These are phyloP conservation scores for Sipha maydis DNA, from an alignment of 2,888 invertebrate species.

Conservation along the genomic window DNA sequence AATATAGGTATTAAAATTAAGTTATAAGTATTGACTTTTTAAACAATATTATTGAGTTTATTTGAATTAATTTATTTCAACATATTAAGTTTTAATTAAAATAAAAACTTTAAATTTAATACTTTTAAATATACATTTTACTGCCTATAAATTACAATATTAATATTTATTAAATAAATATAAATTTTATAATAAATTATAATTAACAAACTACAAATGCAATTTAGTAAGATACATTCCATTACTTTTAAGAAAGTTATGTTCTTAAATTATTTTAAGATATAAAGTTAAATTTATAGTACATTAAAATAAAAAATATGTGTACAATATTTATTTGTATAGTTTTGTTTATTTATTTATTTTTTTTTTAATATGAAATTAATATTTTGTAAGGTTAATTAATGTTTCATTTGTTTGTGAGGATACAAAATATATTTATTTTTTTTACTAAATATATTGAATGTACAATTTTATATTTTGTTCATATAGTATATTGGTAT, in stretches of 20 bases:
- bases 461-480: background rate
- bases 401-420: background rate
- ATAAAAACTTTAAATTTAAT: too few species aligned
- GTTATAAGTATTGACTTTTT: too few species aligned
- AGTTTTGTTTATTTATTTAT: background rate
- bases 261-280: background rate
- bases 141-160: background rate
- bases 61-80: too few species aligned
- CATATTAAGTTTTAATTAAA: too few species aligned
- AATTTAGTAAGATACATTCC: background rate
- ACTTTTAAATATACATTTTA: background rate
- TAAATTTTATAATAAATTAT: background rate
- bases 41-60: too few species aligned
- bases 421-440: background rate
- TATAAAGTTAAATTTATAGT: background rate
- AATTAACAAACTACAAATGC: background rate
- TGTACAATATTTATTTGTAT: background rate
- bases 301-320: background rate
- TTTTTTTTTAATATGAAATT: background rate
- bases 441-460: background rate
- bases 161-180: background rate
- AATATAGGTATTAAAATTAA: too few species aligned
- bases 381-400: background rate
- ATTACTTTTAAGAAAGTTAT: background rate
- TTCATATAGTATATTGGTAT: background rate